Evolutionary conservation across 2,888 invertebrate species (phyloP).

Genomic region (Antitype chi): DNA sequence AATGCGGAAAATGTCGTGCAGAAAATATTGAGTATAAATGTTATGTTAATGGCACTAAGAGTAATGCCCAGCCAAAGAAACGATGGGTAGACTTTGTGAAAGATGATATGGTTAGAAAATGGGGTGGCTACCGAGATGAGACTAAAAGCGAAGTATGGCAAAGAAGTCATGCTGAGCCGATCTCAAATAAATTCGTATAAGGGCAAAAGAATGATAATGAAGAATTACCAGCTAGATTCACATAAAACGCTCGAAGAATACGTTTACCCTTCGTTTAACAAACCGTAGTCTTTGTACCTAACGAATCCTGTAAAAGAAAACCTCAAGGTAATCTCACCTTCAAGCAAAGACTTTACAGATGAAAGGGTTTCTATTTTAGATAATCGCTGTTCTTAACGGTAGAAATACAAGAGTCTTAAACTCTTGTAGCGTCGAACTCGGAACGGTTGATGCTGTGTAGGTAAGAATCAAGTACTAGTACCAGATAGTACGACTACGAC

Average conservation of each 20-base stretch:
- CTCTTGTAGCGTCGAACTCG: constrained; percentile 1
- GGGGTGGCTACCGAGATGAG: too few relatives aligned
- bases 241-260: neutral
- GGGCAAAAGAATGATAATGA: too few relatives aligned
- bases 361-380: constrained; percentile 15
- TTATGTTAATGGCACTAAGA: too few relatives aligned
- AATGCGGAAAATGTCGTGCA: too few relatives aligned
- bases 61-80: too few relatives aligned
- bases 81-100: too few relatives aligned
- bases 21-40: too few relatives aligned
- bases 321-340: constrained; percentile 1
- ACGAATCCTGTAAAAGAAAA: neutral
- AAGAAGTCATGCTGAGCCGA: too few relatives aligned
- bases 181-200: too few relatives aligned
- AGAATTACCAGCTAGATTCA: neutral
- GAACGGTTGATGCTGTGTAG: neutral
- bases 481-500: neutral
- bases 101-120: too few relatives aligned
- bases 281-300: neutral
- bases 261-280: neutral
- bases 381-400: neutral
- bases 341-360: neutral
- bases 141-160: too few relatives aligned
- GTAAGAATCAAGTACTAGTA: neutral
- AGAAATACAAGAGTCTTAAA: constrained; percentile 12